Evolutionary conservation across 2,797 vertebrate species (phyloP).

Genomic region (Onychomys leucogaster): DNA sequence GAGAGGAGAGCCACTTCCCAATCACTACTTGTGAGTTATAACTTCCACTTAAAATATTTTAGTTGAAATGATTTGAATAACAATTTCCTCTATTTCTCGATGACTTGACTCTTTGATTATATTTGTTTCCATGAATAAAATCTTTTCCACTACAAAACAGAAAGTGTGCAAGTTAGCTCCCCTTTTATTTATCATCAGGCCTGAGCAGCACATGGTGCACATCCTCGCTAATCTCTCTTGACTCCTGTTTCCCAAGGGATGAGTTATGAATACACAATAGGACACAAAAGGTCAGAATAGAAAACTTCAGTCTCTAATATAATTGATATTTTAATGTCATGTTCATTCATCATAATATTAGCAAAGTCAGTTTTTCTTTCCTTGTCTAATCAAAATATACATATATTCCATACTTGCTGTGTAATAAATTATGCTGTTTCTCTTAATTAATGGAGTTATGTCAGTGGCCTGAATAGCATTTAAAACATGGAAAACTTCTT

Average conservation of each 20-base stretch:
- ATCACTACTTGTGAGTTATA: not conserved
- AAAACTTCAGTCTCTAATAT: not conserved
- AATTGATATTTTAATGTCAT: slow-evolving; percentile 35
- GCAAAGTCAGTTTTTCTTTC: not conserved
- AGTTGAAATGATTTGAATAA: slow-evolving; percentile 9
- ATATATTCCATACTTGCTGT: not conserved
- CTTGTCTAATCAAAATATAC: not conserved
- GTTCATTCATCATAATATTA: not conserved
- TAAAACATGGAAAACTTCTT: not conserved
- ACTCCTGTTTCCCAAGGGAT: not conserved
- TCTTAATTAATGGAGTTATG: not conserved
- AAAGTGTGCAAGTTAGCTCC: not conserved
- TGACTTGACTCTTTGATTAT: not conserved
- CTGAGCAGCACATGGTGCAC: not conserved
- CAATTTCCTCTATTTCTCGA: not conserved
- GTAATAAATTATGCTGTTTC: not conserved
- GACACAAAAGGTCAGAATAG: not conserved
- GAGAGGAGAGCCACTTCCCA: not conserved
- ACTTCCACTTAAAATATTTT: not conserved
- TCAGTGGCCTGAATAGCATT: not conserved
- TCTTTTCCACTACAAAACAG: not conserved
- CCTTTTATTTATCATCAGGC: not conserved
- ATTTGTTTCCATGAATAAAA: slow-evolving; percentile 27
- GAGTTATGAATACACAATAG: not conserved
- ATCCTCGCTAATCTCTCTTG: not conserved